phyloP scores from a whole-genome alignment of 2,888 invertebrate genomes.

The Lasius fuliginosus region DNA sequence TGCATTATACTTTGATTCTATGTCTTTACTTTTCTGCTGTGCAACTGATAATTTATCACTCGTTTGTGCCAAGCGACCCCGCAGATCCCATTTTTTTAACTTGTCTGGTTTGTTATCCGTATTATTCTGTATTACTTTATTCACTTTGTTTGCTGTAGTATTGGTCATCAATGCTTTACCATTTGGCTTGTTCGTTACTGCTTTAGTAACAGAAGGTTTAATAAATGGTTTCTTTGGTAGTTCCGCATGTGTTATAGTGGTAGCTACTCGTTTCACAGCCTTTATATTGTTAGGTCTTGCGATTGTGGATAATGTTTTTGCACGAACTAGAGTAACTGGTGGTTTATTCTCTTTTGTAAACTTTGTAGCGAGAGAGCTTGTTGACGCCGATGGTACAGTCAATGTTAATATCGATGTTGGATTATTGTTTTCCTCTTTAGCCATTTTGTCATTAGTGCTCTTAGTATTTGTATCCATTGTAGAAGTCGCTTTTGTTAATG shows the following conservation, averaged over 20 bases:
- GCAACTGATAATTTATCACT: constrained; percentile 88
- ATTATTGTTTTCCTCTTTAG: neutral
- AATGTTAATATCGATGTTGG: neutral
- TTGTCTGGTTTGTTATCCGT: constrained; percentile 74
- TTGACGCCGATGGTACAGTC: neutral
- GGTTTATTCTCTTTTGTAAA: constrained; percentile 78
- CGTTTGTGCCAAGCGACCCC: constrained; percentile 80
- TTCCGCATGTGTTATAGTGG: constrained; percentile 65
- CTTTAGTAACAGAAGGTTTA: constrained; percentile 63
- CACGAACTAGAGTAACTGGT: constrained; percentile 66
- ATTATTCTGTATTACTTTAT: constrained; percentile 75
- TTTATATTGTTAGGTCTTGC: constrained; percentile 64
- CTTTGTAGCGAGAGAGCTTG: constrained; percentile 55
- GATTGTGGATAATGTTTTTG: constrained; percentile 77
- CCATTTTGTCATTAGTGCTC: constrained; percentile 28
- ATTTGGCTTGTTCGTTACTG: constrained; percentile 74
- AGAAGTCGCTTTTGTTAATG: constrained; percentile 74
- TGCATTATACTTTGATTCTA: constrained; percentile 78
- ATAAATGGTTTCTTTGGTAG: constrained; percentile 75
- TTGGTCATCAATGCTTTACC: constrained; percentile 46
- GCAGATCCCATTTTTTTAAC: constrained; percentile 83
- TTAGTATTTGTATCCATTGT: constrained; percentile 42
- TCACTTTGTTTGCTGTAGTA: constrained; percentile 54
- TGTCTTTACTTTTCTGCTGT: constrained; percentile 90
- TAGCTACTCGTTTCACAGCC: constrained; percentile 78